Conservation (phyloP, 2,113 vertebrate species). For the Aptenodytes forsteri region DNA sequence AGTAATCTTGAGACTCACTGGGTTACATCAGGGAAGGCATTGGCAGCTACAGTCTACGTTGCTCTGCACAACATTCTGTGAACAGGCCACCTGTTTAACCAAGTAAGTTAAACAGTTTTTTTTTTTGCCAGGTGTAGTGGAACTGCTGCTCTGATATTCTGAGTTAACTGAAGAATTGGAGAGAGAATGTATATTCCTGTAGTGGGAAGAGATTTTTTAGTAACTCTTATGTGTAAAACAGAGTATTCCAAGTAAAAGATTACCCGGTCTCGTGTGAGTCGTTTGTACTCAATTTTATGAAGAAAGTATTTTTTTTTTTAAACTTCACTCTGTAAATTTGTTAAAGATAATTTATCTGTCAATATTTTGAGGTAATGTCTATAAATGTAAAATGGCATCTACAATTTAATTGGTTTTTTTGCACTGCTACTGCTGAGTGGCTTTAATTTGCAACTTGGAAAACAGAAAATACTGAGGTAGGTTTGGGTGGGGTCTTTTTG, state of each 20-base stretch:
- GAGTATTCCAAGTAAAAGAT: background rate
- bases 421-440: background rate
- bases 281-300: background rate
- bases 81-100: background rate
- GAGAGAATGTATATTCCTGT: background rate
- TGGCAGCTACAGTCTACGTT: background rate
- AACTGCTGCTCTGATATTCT: background rate
- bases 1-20: background rate
- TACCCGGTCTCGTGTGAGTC: background rate
- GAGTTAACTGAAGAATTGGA: background rate
- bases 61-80: background rate
- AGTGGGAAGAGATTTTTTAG: background rate
- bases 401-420: background rate
- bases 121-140: background rate
- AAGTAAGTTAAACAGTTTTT: background rate
- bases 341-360: background rate
- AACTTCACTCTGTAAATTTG: background rate
- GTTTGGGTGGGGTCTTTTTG: background rate
- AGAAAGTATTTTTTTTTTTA: background rate
- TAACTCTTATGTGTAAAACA: accelerated
- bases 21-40: background rate
- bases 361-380: background rate
- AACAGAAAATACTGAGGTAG: background rate
- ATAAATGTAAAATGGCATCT: background rate
- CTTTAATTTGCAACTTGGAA: background rate